Conservation (phyloP, 2,113 vertebrate species). For the Rhipidura dahli region DNA sequence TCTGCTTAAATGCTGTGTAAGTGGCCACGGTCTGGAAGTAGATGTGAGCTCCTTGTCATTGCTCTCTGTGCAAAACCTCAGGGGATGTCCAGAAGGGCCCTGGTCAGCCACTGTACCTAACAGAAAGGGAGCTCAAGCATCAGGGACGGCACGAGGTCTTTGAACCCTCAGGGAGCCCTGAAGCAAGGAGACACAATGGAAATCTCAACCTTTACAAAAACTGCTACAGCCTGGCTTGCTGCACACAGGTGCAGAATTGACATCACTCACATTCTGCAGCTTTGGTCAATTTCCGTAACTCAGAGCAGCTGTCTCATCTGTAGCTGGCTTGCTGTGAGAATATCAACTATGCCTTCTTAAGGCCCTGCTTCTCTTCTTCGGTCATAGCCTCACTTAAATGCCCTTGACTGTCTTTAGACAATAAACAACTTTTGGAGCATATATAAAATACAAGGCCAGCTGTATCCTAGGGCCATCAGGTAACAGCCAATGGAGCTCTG, state of each 20-base stretch:
- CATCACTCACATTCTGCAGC: neutral
- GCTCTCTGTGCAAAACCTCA: neutral
- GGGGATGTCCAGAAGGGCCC: neutral
- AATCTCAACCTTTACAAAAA: neutral
- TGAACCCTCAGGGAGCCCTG: neutral
- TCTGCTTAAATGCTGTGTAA: fast-evolving
- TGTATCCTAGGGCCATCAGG: neutral
- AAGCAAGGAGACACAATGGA: neutral
- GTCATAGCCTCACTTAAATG: neutral
- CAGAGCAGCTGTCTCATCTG: neutral
- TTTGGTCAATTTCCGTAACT: neutral
- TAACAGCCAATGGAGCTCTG: neutral
- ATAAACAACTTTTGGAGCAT: neutral
- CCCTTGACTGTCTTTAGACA: neutral
- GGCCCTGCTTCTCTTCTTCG: neutral
- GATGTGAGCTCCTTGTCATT: neutral
- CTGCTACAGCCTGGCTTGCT: neutral
- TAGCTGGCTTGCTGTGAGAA: neutral
- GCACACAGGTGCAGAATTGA: neutral
- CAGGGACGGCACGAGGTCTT: neutral
- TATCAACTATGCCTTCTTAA: neutral
- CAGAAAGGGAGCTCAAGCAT: neutral
- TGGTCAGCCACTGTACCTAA: neutral
- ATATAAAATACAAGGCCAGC: neutral
- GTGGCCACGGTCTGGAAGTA: neutral